Conservation (phyloP, 2,113 vertebrate genomes). For the Andinoacara biseriatus region DNA sequence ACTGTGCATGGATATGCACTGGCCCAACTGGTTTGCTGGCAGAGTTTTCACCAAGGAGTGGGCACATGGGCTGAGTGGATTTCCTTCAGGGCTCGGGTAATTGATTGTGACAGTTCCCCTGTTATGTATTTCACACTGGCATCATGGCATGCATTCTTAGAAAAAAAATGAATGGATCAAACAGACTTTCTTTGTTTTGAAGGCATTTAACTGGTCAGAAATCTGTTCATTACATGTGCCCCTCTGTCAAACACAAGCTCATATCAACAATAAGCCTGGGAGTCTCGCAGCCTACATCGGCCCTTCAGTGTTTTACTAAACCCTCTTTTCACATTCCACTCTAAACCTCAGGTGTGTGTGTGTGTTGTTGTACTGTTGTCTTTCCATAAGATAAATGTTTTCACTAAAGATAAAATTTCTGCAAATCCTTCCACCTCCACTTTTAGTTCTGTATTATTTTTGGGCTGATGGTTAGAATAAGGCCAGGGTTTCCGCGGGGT, state of each 20-base stretch:
- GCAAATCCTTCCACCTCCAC: neutral
- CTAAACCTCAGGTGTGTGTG: neutral
- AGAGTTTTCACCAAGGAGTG: slow-evolving; percentile 39
- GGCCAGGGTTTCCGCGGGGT: too few relatives aligned
- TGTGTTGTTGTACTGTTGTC: neutral
- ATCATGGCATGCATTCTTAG: slow-evolving; percentile 61
- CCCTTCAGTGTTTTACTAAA: neutral
- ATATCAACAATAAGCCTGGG: slow-evolving; percentile 1
- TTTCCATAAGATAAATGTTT: neutral
- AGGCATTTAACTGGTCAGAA: slow-evolving; percentile 50
- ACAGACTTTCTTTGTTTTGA: slow-evolving; percentile 56
- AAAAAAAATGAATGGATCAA: slow-evolving; percentile 50
- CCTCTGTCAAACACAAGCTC: neutral
- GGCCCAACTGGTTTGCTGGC: slow-evolving; percentile 8
- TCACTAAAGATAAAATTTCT: neutral
- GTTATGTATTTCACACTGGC: slow-evolving; percentile 69
- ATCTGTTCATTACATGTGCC: slow-evolving; percentile 27
- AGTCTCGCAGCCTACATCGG: neutral
- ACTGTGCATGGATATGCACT: neutral
- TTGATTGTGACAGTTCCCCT: slow-evolving; percentile 67
- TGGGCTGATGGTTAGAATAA: too few relatives aligned
- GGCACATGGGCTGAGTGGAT: slow-evolving; percentile 42
- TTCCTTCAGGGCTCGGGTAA: slow-evolving; percentile 58
- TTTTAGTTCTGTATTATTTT: neutral
- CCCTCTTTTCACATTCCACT: neutral